Evolutionary conservation across 2,797 vertebrate species (phyloP), one percentile per base, ranked within the genome.

Genomic region (Vespertilio murinus): DNA sequence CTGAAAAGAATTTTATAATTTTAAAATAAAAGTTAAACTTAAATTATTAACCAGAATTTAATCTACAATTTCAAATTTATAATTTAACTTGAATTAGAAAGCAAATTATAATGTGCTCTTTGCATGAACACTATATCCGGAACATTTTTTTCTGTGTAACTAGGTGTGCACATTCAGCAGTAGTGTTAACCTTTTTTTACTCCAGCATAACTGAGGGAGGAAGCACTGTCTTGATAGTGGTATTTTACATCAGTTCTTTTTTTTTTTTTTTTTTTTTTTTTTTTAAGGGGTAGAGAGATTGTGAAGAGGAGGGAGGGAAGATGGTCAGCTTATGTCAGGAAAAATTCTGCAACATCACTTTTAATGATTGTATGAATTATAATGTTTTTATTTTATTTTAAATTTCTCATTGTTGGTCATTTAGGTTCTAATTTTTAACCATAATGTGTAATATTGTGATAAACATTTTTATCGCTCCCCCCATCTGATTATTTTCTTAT

Each of bases 211-310:
- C 0, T 73, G 38, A 86, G 16, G 20, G 25, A 73, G 64, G 65
- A 81, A 86, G 40, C 1, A n/a, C n/a, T 49, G 16, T 80, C 4
- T 82, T 67, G 22, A 65, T 22, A 67, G 35, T 67, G 45, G 22
- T 81, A 67, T 38, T 75, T 20, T 49, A 11, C 81, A 16, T 79
- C 35, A 52, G 6, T 20, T 16, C 45, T 25, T 73, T 33, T 93
- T 93, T 89, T 86, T 49, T 93, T 84, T 86, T 49, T n/a, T 25
- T 73, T 33, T 93, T 20, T 16, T 38, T 25, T 73, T 33, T 93
- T 93, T 84, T 86, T 49, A 92, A 94, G 20, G 40, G 11, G 9
- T 33, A 28, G 84, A 5, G 18, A 35, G 56, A 25, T 40, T 18
- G 22, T 20, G 56, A 42, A 83, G 45, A 71, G 18, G 80, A 80